These are phyloP conservation scores for Toxotes lorentzi DNA, from an alignment of 2,797 vertebrate genomes.

Conservation along the genomic window DNA sequence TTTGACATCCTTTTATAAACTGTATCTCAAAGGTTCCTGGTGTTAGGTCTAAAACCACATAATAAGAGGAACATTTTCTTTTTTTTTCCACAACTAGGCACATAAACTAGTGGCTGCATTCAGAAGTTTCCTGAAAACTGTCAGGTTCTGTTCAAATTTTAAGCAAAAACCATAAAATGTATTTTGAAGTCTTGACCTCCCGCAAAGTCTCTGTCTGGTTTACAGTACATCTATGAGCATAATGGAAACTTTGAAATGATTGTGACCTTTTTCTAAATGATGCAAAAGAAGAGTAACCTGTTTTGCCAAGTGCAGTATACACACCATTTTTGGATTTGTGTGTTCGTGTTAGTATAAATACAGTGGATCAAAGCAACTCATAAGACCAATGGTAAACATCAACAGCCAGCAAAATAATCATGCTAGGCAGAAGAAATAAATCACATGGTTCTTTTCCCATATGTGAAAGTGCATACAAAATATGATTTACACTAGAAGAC, in stretches of 20 bases:
- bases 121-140: slow-evolving; percentile 74
- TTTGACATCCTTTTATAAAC: slow-evolving; percentile 89
- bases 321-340: slow-evolving; percentile 60
- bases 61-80: slow-evolving; percentile 66
- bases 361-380: slow-evolving; percentile 66
- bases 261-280: slow-evolving; percentile 33
- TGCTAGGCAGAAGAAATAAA: slow-evolving; percentile 74
- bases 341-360: slow-evolving; percentile 74
- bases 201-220: slow-evolving; percentile 62
- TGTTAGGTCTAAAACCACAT: slow-evolving; percentile 80
- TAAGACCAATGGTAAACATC: slow-evolving; percentile 72
- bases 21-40: slow-evolving; percentile 82
- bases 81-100: slow-evolving; percentile 83
- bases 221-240: slow-evolving; percentile 77
- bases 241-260: slow-evolving; percentile 56
- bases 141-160: slow-evolving; percentile 73
- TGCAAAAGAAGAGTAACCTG: slow-evolving; percentile 59
- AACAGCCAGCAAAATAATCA: slow-evolving; percentile 79
- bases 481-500: slow-evolving; percentile 75
- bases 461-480: slow-evolving; percentile 80
- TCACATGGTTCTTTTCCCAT: slow-evolving; percentile 70
- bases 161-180: slow-evolving; percentile 65
- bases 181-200: slow-evolving; percentile 76
- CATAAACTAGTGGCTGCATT: slow-evolving; percentile 86
- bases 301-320: slow-evolving; percentile 64